phyloP scores from a whole-genome alignment of 64 coral and sea anemone species.

The Montipora cactus region DNA sequence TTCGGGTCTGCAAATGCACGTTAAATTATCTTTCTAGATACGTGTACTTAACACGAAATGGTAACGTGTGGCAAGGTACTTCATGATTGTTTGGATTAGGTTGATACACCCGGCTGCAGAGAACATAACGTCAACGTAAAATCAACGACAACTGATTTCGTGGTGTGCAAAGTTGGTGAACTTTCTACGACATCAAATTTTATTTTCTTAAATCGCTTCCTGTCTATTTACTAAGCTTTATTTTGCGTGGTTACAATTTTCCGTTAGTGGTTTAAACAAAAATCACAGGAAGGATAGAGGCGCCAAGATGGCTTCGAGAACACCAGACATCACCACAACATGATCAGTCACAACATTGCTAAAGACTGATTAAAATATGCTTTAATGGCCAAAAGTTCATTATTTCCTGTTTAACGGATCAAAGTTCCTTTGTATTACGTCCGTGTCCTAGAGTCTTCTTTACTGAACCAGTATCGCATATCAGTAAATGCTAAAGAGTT shows the following conservation, averaged over 20 bases:
- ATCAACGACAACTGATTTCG: slow-evolving; percentile 18
- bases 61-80: slow-evolving; percentile 23
- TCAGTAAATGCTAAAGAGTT: background rate
- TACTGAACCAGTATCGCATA: background rate
- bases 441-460: background rate
- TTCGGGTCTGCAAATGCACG: slow-evolving; percentile 19
- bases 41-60: slow-evolving; percentile 28
- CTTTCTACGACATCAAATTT: background rate
- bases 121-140: slow-evolving; percentile 5
- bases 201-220: slow-evolving; percentile 31
- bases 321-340: background rate
- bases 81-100: slow-evolving; percentile 37
- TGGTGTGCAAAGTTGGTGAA: background rate
- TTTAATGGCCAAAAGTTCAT: background rate
- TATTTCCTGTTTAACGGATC: background rate
- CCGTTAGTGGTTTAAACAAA: slow-evolving; percentile 34
- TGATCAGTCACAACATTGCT: slow-evolving; percentile 1
- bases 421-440: background rate
- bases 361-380: background rate
- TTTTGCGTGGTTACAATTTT: slow-evolving; percentile 18
- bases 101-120: slow-evolving; percentile 12
- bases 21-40: slow-evolving; percentile 30
- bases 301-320: slow-evolving; percentile 27
- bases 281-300: slow-evolving; percentile 2
- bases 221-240: slow-evolving; percentile 6